Evolutionary conservation across 2,888 invertebrate genomes (phyloP).

Genomic region (Acleris sparsana): DNA sequence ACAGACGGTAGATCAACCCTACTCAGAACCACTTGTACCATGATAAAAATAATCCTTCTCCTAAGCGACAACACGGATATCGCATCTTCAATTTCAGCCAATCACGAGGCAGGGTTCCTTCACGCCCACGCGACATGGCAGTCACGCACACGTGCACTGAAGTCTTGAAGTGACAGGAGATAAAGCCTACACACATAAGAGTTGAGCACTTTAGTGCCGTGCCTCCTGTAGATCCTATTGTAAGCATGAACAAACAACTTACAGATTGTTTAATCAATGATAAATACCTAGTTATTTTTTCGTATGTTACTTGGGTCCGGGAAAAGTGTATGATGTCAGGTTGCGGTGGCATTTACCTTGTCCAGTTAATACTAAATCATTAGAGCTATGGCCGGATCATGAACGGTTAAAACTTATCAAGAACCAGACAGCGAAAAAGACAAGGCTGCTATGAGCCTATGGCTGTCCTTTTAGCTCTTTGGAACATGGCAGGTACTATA

Average conservation of each 20-base stretch:
- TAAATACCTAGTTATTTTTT: conserved; percentile 1
- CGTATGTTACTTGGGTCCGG: no score
- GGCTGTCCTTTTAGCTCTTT: no score
- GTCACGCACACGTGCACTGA: conserved; percentile 54
- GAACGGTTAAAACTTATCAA: no score
- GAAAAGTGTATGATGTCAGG: no score
- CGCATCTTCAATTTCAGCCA: conserved; percentile 47
- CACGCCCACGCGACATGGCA: conserved; percentile 74
- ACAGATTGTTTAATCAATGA: conserved; percentile 12
- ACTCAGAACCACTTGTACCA: conserved; percentile 38
- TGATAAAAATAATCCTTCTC: conserved; percentile 50
- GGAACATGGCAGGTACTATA: no score
- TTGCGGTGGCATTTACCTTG: no score
- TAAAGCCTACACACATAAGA: conserved; percentile 53
- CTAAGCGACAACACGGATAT: conserved; percentile 39
- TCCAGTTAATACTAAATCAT: no score
- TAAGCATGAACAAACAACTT: conserved; percentile 5
- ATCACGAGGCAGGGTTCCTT: conserved; percentile 48
- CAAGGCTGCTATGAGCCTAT: no score
- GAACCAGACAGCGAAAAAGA: no score
- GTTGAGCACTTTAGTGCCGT: conserved; percentile 56
- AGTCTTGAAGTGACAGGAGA: conserved; percentile 18
- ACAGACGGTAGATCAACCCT: conserved; percentile 12
- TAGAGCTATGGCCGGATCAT: no score
- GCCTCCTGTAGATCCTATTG: conserved; percentile 50